These are phyloP conservation scores for Brachynemurus nebulosus DNA, from an alignment of 2,888 invertebrate species.

Conservation along the genomic window DNA sequence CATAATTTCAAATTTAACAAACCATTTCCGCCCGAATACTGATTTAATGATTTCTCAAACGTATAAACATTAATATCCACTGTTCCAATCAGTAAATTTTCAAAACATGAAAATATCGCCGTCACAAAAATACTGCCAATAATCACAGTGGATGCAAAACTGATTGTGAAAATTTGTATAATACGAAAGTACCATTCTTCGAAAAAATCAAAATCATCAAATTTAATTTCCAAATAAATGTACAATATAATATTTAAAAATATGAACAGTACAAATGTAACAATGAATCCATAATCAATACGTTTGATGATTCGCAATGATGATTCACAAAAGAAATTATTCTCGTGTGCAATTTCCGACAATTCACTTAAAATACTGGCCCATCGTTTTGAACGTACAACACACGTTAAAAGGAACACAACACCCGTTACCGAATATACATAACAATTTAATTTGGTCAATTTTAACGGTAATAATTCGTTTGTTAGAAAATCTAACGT, in stretches of 20 bases:
- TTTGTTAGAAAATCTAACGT: background rate
- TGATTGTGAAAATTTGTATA: background rate
- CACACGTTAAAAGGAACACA: background rate
- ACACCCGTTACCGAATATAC: background rate
- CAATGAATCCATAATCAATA: background rate
- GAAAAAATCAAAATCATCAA: background rate
- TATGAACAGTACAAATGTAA: background rate
- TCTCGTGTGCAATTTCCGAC: background rate
- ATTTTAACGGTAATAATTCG: background rate
- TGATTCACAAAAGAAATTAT: background rate
- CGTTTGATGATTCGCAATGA: background rate
- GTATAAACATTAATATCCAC: too few relatives aligned
- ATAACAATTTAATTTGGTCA: background rate
- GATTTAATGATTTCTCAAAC: too few relatives aligned
- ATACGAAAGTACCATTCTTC: background rate
- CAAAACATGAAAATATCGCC: background rate
- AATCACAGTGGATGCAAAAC: background rate
- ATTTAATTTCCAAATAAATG: background rate
- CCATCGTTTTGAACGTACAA: background rate
- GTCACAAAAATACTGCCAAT: background rate
- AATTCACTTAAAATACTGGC: background rate
- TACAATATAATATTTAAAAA: background rate
- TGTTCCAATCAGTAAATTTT: too few relatives aligned
- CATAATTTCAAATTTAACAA: too few relatives aligned
- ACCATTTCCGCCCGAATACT: too few relatives aligned